Evolutionary conservation across 2,888 invertebrate genomes (phyloP).

Genomic region (Spodoptera picta): DNA sequence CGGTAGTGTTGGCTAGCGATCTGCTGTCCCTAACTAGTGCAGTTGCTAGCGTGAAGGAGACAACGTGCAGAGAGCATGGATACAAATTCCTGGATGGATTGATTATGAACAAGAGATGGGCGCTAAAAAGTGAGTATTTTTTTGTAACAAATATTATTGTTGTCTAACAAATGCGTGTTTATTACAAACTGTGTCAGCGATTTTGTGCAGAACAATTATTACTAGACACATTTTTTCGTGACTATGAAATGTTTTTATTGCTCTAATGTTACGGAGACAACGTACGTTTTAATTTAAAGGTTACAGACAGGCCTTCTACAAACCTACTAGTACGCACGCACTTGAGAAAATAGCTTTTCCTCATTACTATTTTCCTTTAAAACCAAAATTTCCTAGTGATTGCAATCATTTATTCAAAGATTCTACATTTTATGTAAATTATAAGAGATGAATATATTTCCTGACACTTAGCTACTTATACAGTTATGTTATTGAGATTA

Average conservation of each 20-base stretch:
- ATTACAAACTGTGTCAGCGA: slow-evolving; percentile 12
- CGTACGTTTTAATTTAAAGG: slow-evolving; percentile 9
- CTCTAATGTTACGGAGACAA: no score
- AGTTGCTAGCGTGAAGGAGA: slow-evolving; percentile 81
- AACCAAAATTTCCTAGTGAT: slow-evolving; percentile 24
- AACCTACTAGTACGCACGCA: slow-evolving; percentile 16
- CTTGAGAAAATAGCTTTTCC: slow-evolving; percentile 39
- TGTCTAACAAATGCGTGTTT: neutral
- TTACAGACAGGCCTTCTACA: slow-evolving; percentile 27
- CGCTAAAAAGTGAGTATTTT: slow-evolving; percentile 86
- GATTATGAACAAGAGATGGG: slow-evolving; percentile 86
- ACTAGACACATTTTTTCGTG: neutral
- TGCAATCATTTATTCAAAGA: slow-evolving; percentile 5
- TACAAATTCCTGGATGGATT: slow-evolving; percentile 83
- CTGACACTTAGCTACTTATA: neutral
- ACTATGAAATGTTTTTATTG: neutral
- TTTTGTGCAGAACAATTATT: slow-evolving; percentile 1
- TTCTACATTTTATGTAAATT: neutral
- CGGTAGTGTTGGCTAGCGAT: slow-evolving; percentile 84
- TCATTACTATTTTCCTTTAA: slow-evolving; percentile 35
- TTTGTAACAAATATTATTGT: neutral
- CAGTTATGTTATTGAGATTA: slow-evolving; percentile 4
- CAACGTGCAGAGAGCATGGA: slow-evolving; percentile 84
- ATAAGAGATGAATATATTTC: neutral
- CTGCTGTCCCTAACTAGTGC: slow-evolving; percentile 84